Conservation (phyloP, 1,140 invertebrate species). For the Saccostrea glomerata region DNA sequence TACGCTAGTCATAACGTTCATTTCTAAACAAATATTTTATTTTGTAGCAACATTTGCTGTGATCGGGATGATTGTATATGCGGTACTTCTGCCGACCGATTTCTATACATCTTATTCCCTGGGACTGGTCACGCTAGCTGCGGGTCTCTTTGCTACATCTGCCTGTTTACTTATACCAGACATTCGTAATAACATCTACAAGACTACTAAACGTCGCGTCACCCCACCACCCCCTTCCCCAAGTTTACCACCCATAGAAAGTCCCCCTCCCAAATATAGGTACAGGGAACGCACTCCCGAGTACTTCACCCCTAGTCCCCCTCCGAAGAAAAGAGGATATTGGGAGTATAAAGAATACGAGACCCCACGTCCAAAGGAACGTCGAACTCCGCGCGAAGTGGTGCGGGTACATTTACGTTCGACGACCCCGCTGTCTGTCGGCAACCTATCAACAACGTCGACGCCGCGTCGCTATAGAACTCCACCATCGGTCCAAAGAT, state of each 20-base stretch:
- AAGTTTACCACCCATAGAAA: neutral
- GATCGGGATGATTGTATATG: slow-evolving; percentile 52
- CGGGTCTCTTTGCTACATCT: slow-evolving; percentile 36
- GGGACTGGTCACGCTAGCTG: slow-evolving; percentile 47
- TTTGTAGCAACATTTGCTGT: slow-evolving; percentile 47
- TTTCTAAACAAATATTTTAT: neutral
- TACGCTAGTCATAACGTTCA: no score
- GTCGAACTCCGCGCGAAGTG: slow-evolving; percentile 14
- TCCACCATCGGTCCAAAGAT: slow-evolving; percentile 48
- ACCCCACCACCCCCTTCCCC: slow-evolving; percentile 15
- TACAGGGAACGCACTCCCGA: neutral
- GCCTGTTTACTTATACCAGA: slow-evolving; percentile 42
- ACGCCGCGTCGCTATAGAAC: slow-evolving; percentile 48
- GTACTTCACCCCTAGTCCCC: slow-evolving; percentile 6
- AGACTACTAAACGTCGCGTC: neutral
- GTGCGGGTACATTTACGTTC: slow-evolving; percentile 49
- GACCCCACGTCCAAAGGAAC: neutral
- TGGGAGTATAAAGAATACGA: slow-evolving; percentile 20
- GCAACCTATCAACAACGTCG: slow-evolving; percentile 17
- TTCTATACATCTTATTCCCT: slow-evolving; percentile 45
- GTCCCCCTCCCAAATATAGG: neutral
- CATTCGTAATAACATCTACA: slow-evolving; percentile 27
- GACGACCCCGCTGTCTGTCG: slow-evolving; percentile 11
- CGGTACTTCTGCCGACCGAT: slow-evolving; percentile 25
- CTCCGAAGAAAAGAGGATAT: neutral